Percentiles rank a stretch among this genome's conserved stretches.
Conservation (phyloP, 2,113 vertebrate genomes). For the Chaenocephalus aceratus region DNA sequence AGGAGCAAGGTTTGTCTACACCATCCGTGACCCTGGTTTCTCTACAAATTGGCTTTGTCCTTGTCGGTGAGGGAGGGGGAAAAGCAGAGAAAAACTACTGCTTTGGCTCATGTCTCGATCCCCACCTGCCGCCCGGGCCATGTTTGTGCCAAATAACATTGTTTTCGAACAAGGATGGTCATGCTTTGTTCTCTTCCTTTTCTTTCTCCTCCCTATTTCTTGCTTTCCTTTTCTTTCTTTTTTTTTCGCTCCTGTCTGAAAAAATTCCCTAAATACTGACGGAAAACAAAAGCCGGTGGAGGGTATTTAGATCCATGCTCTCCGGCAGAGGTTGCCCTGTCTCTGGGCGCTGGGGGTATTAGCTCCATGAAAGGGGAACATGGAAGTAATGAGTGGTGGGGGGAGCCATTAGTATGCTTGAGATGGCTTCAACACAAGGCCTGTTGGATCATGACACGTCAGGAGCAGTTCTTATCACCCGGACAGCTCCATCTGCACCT, state of each 20-base stretch:
- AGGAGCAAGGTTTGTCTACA: constrained; percentile 78
- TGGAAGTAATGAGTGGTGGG: constrained; percentile 94
- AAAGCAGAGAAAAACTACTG: constrained; percentile 50
- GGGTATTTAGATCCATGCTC: constrained; percentile 78
- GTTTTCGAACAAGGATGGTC: constrained; percentile 46
- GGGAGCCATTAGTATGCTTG: constrained; percentile 95
- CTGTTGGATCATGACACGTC: constrained; percentile 97
- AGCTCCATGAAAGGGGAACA: constrained; percentile 94
- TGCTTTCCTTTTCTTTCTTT: constrained; percentile 9
- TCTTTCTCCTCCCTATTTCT: constrained; percentile 16
- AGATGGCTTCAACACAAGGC: constrained; percentile 94
- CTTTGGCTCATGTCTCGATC: constrained; percentile 53
- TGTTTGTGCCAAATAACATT: constrained; percentile 53
- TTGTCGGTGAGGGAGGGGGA: constrained; percentile 77
- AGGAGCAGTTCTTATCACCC: constrained; percentile 95
- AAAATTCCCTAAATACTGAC: constrained; percentile 31
- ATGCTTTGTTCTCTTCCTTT: constrained; percentile 34
- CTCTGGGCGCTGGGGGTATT: constrained; percentile 90
- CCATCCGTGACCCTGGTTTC: constrained; percentile 79
- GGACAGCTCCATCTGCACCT: constrained; percentile 99
- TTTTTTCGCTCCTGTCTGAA: constrained; percentile 29
- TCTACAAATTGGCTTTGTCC: constrained; percentile 85
- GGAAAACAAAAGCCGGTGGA: constrained; percentile 56
- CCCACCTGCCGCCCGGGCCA: constrained; percentile 14
- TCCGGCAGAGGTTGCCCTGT: constrained; percentile 79